A percentile compares a stretch with the other conserved stretches of the same genome.
These are phyloP conservation scores for Etheostoma nigrum DNA, from an alignment of 2,797 vertebrate species.

Conservation along the genomic window DNA sequence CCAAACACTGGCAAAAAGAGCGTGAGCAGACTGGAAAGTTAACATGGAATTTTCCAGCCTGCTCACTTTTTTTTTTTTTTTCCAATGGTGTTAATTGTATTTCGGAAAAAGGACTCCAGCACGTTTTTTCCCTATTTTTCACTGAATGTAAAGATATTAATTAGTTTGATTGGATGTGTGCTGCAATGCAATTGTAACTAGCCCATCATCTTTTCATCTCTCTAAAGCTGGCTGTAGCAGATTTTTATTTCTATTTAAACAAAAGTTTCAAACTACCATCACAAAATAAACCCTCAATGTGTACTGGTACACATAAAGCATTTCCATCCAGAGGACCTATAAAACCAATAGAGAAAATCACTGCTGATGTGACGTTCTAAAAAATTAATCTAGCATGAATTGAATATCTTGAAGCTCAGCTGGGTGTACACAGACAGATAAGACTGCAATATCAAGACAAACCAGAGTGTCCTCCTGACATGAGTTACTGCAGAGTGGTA, in stretches of 20 bases:
- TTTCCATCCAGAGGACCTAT: constrained; percentile 43
- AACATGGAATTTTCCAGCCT: constrained; percentile 18
- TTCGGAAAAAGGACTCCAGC: constrained; percentile 18
- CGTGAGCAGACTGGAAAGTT: too few relatives aligned
- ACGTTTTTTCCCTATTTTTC: constrained; percentile 21
- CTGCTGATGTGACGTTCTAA: constrained; percentile 44
- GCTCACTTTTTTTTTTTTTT: constrained; percentile 26
- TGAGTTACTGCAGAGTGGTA: constrained; percentile 17
- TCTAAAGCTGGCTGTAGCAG: constrained; percentile 5
- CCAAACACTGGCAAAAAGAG: too few relatives aligned
- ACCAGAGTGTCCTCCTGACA: constrained; percentile 33
- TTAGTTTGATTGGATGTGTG: neutral
- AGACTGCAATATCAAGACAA: constrained; percentile 48
- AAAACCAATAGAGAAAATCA: constrained; percentile 42
- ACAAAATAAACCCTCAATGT: constrained; percentile 47
- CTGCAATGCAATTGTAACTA: constrained; percentile 6
- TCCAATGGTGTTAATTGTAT: constrained; percentile 20
- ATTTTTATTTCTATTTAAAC: constrained; percentile 47
- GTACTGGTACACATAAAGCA: constrained; percentile 23
- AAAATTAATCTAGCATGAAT: constrained; percentile 64
- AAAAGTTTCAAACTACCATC: constrained; percentile 21
- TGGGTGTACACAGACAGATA: constrained; percentile 44
- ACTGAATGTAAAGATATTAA: neutral
- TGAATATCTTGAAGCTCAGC: constrained; percentile 45
- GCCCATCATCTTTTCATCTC: constrained; percentile 19